Percentiles rank a stretch among this genome's conserved stretches.
Evolutionary conservation across 2,113 vertebrate genomes (phyloP).

Genomic region (Psettodes erumei): DNA sequence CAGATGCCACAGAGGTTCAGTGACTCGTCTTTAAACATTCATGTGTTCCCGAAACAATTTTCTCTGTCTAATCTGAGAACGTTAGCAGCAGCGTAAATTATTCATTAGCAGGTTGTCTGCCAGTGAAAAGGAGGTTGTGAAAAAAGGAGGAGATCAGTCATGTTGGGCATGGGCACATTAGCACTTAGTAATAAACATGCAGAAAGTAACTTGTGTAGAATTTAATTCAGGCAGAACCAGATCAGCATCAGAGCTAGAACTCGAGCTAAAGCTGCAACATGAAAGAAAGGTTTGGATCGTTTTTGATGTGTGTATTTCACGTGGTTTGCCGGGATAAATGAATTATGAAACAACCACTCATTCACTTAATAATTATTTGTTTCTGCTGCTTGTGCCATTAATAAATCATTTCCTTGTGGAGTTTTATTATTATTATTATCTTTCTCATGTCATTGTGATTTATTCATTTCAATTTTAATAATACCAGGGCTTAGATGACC

Average conservation of each 20-base stretch:
- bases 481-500: not conserved
- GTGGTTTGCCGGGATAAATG: not conserved
- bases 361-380: conserved; percentile 14
- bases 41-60: conserved; percentile 80
- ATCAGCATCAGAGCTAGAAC: conserved; percentile 3
- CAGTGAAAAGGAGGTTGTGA: conserved; percentile 63
- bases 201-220: conserved; percentile 14
- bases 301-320: not conserved
- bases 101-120: conserved; percentile 72
- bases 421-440: not conserved
- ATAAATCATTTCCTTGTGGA: not conserved
- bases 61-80: conserved; percentile 80
- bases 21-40: conserved; percentile 82
- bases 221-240: conserved; percentile 4
- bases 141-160: conserved; percentile 56
- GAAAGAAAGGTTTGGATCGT: not conserved
- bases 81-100: conserved; percentile 75
- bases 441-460: not conserved
- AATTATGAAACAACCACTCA: conserved; percentile 24
- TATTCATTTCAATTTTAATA: conserved; percentile 3
- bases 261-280: not conserved
- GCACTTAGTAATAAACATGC: conserved; percentile 49
- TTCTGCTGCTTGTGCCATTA: not conserved
- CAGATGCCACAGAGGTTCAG: conserved; percentile 69
- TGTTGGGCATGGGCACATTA: conserved; percentile 57